phyloP scores from a whole-genome alignment of 1,140 invertebrate species.

The Drosophila lacertosa region DNA sequence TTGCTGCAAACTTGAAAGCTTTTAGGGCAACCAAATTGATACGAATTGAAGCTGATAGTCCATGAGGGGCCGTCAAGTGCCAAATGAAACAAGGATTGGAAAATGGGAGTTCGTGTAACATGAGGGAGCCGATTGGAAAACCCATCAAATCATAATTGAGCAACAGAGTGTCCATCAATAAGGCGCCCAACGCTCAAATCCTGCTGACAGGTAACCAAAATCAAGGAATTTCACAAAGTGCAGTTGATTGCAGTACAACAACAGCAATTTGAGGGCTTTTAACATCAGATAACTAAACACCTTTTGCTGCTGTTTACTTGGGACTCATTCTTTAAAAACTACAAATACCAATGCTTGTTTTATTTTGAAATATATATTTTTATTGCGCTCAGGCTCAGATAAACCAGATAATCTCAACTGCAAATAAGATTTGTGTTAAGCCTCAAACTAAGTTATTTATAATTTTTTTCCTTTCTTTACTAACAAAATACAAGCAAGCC shows the following conservation, averaged over 20 bases:
- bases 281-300: neutral
- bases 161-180: constrained; percentile 19
- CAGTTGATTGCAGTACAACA: neutral
- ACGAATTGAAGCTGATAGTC: constrained; percentile 20
- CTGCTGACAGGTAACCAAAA: constrained; percentile 5
- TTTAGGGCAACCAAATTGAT: constrained; percentile 22
- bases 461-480: constrained; percentile 24
- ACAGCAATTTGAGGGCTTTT: neutral
- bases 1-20: neutral
- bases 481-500: constrained; percentile 25
- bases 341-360: too few relatives aligned
- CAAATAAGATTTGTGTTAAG: neutral
- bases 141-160: constrained; percentile 25
- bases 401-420: neutral
- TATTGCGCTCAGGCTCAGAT: too few relatives aligned
- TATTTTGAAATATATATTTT: too few relatives aligned
- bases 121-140: constrained; percentile 9
- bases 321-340: too few relatives aligned
- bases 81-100: too few relatives aligned
- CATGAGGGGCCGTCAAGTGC: neutral
- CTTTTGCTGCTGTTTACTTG: too few relatives aligned
- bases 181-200: neutral
- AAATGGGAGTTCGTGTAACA: too few relatives aligned
- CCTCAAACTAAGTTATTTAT: neutral
- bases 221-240: neutral